Conservation (phyloP, 37 sponge, comb jelly and placozoan species). For the Mnemiopsis leidyi region DNA sequence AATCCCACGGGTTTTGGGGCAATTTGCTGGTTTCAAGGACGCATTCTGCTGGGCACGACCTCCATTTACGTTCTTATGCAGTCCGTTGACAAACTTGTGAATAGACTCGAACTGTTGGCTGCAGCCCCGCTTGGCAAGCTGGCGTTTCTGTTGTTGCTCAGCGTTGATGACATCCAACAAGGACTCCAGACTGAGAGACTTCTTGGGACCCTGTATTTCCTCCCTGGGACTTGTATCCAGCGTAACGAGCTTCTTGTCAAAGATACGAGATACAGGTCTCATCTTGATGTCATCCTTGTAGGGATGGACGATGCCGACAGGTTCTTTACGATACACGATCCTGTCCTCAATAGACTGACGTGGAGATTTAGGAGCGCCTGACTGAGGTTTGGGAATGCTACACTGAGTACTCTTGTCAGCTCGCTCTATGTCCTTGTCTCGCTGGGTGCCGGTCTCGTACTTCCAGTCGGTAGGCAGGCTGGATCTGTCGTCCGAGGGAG, state of each 20-base stretch:
- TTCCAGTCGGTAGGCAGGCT: constrained; percentile 26
- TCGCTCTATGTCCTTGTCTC: neutral
- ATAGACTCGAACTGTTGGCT: constrained; percentile 19
- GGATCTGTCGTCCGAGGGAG: constrained; percentile 21
- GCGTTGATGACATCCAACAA: constrained; percentile 2
- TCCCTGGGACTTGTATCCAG: neutral
- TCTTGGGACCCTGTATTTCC: constrained; percentile 6
- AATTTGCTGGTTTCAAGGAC: neutral
- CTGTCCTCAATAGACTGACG: neutral
- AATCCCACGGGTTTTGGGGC: neutral
- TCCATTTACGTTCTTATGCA: constrained; percentile 24
- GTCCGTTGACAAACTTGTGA: constrained; percentile 5
- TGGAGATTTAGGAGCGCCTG: neutral
- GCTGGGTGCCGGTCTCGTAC: neutral
- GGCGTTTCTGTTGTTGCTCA: neutral
- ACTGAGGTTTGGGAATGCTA: constrained; percentile 3
- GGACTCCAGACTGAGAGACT: constrained; percentile 21
- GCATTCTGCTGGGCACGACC: neutral
- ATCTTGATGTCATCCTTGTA: constrained; percentile 57
- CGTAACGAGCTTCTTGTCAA: constrained; percentile 26
- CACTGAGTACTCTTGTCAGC: constrained; percentile 26
- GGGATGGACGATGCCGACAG: constrained; percentile 41
- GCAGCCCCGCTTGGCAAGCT: neutral
- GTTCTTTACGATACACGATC: constrained; percentile 19
- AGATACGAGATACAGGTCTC: constrained; percentile 34